Base-by-base conservation (phyloP, 2,113 vertebrate species). In the Rhodinocichla rosea region DNA sequence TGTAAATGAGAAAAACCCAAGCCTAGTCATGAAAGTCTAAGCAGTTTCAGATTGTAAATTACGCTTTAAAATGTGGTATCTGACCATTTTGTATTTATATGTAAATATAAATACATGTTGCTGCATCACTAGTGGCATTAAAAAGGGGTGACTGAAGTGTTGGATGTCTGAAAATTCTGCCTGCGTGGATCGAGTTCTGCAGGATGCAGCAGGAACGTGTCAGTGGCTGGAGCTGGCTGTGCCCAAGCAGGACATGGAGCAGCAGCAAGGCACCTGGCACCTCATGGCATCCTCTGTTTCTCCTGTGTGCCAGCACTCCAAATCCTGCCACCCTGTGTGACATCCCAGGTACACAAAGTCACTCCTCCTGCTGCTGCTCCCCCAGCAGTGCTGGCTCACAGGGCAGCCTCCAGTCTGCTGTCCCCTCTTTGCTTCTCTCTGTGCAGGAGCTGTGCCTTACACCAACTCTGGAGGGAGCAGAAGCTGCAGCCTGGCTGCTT, bases 1-100 rank as follows among this genome's bases (percentile, higher is more conserved):
- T 83, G 95, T 96, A 96, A 97, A 94, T 87, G 91, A 89, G 89
- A 83, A 87, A 87, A 95, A 92, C 62, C 69, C 59, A 83, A 89
- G 87, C 79, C 74, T 91, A 92, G 35, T 85, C 67, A 57, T 83
- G 60, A 84, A 93, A 96, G 86, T 90, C 75, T 93, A 91, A 93
- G 75, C 94, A 78, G 75, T 97, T 95, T 92, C 69, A 92, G 81
- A 91, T 92, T 69, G 92, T 90, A 85, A 94, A 87, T 89, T 89
- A 90, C 17, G 81, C 87, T 97, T 87, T 10, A 79, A 92, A 92
- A 77, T 78, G 87, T 91, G 92, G 49, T 83, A 87, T 83, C 55
- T 59, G 93, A 85, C 74, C 92, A 94, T 87, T 96, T 78, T 94
- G 87, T 94, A 95, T 95, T 96, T 96, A 94, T 87, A 85, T 91